Percentiles rank a stretch among this genome's conserved stretches.
Evolutionary conservation across 2,888 invertebrate genomes (phyloP).

Genomic region (Volucella zonaria): DNA sequence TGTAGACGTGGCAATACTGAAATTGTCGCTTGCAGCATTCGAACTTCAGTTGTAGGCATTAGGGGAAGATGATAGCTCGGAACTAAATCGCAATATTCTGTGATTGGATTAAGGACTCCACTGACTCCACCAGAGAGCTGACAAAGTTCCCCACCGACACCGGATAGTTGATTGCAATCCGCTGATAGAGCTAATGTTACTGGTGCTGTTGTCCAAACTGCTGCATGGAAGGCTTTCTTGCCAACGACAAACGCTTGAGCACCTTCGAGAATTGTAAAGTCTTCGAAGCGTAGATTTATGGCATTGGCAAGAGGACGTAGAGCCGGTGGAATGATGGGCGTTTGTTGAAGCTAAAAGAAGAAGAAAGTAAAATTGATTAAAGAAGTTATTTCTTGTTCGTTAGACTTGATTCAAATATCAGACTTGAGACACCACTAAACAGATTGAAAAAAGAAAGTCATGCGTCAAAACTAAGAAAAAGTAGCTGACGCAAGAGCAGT

Average conservation of each 20-base stretch:
- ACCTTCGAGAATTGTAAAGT: conserved; percentile 86
- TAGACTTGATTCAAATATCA: too few species aligned
- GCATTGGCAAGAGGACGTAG: conserved; percentile 88
- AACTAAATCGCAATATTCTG: conserved; percentile 91
- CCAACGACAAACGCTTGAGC: conserved; percentile 85
- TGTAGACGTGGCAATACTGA: conserved; percentile 89
- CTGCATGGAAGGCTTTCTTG: conserved; percentile 89
- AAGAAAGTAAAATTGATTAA: conserved; percentile 25
- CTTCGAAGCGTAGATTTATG: conserved; percentile 88
- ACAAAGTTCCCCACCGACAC: conserved; percentile 82
- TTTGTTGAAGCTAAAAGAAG: conserved; percentile 86
- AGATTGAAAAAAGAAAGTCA: too few species aligned
- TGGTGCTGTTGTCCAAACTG: conserved; percentile 88
- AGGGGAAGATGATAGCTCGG: conserved; percentile 86
- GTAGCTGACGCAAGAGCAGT: too few species aligned
- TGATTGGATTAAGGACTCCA: conserved; percentile 89
- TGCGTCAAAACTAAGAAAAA: too few species aligned
- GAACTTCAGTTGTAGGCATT: conserved; percentile 85
- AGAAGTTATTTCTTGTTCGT: neutral
- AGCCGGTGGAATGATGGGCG: conserved; percentile 86
- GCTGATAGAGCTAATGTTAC: conserved; percentile 87
- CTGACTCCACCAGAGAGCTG: conserved; percentile 87
- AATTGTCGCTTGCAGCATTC: conserved; percentile 90
- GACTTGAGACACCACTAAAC: too few species aligned
- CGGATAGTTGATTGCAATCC: conserved; percentile 85